Percentiles rank a stretch among this genome's conserved stretches.
phyloP scores from a whole-genome alignment of 2,113 vertebrate species.

The Egretta garzetta region DNA sequence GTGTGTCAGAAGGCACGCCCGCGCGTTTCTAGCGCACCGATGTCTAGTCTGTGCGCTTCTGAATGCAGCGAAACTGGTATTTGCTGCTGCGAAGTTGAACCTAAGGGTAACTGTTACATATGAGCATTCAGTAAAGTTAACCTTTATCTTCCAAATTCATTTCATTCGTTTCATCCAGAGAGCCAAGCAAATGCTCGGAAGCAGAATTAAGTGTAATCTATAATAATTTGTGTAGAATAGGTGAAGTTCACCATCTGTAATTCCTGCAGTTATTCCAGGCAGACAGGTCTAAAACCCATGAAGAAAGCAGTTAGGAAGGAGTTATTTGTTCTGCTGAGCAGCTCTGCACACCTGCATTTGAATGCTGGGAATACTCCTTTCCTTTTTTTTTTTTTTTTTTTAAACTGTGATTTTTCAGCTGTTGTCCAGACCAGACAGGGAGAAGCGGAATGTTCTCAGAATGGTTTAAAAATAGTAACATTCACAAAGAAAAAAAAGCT shows the following conservation, averaged over 20 bases:
- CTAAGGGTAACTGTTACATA: not conserved
- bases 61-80: not conserved
- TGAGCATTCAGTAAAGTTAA: not conserved
- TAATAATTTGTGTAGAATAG: not conserved
- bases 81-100: not conserved
- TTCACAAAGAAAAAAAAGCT: conserved; percentile 2
- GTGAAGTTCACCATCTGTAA: conserved; percentile 11
- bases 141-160: not conserved
- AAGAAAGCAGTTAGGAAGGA: not conserved
- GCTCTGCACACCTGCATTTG: not conserved
- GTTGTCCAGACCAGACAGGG: not conserved
- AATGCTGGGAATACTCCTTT: conserved; percentile 17
- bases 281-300: not conserved
- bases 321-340: not conserved
- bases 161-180: not conserved
- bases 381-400: not conserved
- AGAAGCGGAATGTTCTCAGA: conserved; percentile 58
- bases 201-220: conserved; percentile 8
- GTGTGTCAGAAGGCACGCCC: not conserved
- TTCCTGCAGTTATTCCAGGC: not conserved
- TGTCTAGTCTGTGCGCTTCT: not conserved
- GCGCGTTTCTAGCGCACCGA: not conserved
- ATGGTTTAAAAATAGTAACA: conserved; percentile 53
- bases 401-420: conserved; percentile 24
- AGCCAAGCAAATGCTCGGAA: not conserved